Evolutionary conservation across 2,113 vertebrate species (phyloP).

Genomic region (Microcebus ravelobensis): DNA sequence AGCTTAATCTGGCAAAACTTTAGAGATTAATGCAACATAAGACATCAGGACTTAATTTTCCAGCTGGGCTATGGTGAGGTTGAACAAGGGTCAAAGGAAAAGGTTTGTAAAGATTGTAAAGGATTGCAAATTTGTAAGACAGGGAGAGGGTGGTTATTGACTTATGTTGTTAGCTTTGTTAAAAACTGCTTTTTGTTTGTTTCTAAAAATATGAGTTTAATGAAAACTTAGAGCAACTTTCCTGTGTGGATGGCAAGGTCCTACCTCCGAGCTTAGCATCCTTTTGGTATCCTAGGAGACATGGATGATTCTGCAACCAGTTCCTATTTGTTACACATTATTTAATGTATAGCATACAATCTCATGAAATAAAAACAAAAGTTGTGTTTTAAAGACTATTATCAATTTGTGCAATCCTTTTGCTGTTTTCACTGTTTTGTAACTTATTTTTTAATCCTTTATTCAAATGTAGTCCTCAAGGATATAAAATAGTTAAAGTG

Average conservation of each 20-base stretch:
- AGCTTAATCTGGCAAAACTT: background rate
- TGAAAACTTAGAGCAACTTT: background rate
- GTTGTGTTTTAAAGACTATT: background rate
- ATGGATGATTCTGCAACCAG: background rate
- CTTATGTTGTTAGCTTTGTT: background rate
- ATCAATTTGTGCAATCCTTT: background rate
- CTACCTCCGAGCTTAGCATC: background rate
- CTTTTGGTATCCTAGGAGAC: background rate
- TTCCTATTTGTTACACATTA: background rate
- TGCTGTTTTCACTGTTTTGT: constrained; percentile 1
- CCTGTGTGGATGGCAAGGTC: background rate
- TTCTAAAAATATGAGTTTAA: background rate
- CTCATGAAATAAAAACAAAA: background rate
- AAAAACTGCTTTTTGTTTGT: background rate
- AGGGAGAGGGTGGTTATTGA: background rate
- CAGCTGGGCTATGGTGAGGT: background rate
- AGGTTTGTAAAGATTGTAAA: background rate
- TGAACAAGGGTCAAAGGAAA: background rate
- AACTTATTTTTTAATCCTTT: background rate
- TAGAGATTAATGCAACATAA: background rate
- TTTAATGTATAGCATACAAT: background rate
- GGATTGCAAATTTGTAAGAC: background rate
- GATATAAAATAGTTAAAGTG: background rate
- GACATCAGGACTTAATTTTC: background rate
- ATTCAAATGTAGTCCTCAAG: background rate